phyloP scores from a whole-genome alignment of 2,888 invertebrate genomes.

The Sphaerophoria rueppellii region DNA sequence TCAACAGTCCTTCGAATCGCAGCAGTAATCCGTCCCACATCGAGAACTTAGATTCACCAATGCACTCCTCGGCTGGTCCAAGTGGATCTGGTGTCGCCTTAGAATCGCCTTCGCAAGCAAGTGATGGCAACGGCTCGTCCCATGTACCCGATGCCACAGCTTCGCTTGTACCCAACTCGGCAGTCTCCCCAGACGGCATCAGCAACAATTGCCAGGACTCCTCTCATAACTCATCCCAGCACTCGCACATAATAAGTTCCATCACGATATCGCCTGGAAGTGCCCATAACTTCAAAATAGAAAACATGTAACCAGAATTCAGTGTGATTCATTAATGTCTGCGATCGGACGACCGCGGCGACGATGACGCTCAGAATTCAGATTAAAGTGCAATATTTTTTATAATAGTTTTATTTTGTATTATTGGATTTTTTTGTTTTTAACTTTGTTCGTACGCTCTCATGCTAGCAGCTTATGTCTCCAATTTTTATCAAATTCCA shows the following conservation, averaged over 20 bases:
- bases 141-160: slow-evolving; percentile 70
- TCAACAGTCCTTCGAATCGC: slow-evolving; percentile 79
- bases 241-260: slow-evolving; percentile 80
- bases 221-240: slow-evolving; percentile 71
- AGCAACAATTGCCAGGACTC: slow-evolving; percentile 69
- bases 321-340: slow-evolving; percentile 16
- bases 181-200: slow-evolving; percentile 70
- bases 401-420: slow-evolving; percentile 29
- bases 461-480: neutral
- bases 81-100: slow-evolving; percentile 61
- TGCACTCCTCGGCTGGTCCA: slow-evolving; percentile 74
- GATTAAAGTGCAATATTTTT: slow-evolving; percentile 55
- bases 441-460: slow-evolving; percentile 8
- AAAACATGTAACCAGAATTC: slow-evolving; percentile 79
- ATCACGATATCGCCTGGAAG: slow-evolving; percentile 80
- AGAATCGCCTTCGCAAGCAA: slow-evolving; percentile 73
- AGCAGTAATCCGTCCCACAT: slow-evolving; percentile 77
- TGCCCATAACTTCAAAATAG: slow-evolving; percentile 81
- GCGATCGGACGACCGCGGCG: slow-evolving; percentile 41
- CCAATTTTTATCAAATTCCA: slow-evolving; percentile 18
- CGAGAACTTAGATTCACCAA: slow-evolving; percentile 72
- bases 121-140: slow-evolving; percentile 70
- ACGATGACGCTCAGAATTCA: slow-evolving; percentile 20
- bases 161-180: slow-evolving; percentile 70
- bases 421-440: neutral